Evolutionary conservation across 2,113 vertebrate species (phyloP), one percentile per base, ranked within the genome.

Genomic region (Vombatus ursinus): DNA sequence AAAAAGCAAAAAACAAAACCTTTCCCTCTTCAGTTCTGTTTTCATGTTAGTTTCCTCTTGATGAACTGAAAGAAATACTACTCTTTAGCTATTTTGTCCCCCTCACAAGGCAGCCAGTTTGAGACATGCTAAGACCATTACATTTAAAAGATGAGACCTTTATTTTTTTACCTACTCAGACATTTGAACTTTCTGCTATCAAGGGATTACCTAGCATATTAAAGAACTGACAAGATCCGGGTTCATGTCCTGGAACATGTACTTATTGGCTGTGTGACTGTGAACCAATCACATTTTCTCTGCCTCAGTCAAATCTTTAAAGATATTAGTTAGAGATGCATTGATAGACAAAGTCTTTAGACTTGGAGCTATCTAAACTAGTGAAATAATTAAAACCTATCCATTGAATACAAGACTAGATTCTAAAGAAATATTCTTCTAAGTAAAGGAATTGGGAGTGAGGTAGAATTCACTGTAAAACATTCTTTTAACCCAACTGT

Each of bases 401-500:
- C 10, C 11, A 37, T 68, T 68, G 1, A 11, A 3, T 68, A 68
- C 12, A 37, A 14, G 28, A 68, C 31, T 37, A 68, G 10, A 68
- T 37, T 68, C 31, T 14, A 14, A 37, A 37, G 57, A 54, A 68
- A 68, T 37, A 37, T 37, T 68, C 31, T 2, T 37, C 14, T 37
- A 54, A 26, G 28, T 31, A 61, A 61, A 31, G 28, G 54, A 54
- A 1, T 26, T 54, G 7, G 28, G 0, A 11, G 57, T 61, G 28
- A 61, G 11, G 28, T 37, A 37, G 61, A 68, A 68, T 68, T 97
- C 92, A 61, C 89, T 92, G 77, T 11, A 93, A 94, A 91, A 77
- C n/a, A 57, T 28, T 96, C 47, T 90, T 91, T 97, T 54, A 44
- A 16, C 89, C 50, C 92, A 90, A 89, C 94, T 95, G 22, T 28